Conservation (phyloP, 2,113 vertebrate genomes). For the Lophius piscatorius region DNA sequence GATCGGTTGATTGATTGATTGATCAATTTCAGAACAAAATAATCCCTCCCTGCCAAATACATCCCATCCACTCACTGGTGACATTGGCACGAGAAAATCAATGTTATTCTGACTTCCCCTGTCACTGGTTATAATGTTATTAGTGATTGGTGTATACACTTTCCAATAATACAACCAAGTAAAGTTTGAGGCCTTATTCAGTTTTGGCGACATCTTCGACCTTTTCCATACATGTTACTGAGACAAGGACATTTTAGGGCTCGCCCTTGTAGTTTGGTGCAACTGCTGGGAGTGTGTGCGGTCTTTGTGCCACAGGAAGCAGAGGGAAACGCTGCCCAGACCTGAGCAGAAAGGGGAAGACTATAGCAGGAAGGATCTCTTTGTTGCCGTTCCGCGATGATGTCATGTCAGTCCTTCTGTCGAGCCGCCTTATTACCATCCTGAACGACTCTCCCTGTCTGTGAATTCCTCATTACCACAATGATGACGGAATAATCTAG, state of each 20-base stretch:
- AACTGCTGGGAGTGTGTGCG: constrained; percentile 31
- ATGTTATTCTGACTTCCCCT: too few species aligned
- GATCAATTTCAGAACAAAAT: too few species aligned
- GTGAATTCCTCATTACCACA: constrained; percentile 38
- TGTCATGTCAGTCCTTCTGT: constrained; percentile 56
- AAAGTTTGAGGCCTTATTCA: neutral
- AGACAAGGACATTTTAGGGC: constrained; percentile 9
- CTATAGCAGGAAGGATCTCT: constrained; percentile 76
- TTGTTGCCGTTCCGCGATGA: constrained; percentile 75
- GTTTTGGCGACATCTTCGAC: neutral
- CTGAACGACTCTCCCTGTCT: constrained; percentile 24
- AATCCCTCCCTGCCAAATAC: too few species aligned
- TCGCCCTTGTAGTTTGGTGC: neutral
- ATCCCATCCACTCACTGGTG: too few species aligned
- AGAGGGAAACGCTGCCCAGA: constrained; percentile 58
- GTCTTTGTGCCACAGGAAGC: constrained; percentile 61
- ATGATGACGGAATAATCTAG: constrained; percentile 34
- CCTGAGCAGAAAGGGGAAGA: constrained; percentile 62
- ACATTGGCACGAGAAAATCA: too few species aligned
- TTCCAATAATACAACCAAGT: too few species aligned
- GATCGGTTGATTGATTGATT: too few species aligned
- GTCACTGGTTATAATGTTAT: too few species aligned
- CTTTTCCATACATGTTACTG: constrained; percentile 1
- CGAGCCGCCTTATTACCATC: constrained; percentile 39
- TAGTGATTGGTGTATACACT: too few species aligned